Base-by-base conservation (phyloP, 2,113 vertebrate genomes). In the Elgaria multicarinata region DNA sequence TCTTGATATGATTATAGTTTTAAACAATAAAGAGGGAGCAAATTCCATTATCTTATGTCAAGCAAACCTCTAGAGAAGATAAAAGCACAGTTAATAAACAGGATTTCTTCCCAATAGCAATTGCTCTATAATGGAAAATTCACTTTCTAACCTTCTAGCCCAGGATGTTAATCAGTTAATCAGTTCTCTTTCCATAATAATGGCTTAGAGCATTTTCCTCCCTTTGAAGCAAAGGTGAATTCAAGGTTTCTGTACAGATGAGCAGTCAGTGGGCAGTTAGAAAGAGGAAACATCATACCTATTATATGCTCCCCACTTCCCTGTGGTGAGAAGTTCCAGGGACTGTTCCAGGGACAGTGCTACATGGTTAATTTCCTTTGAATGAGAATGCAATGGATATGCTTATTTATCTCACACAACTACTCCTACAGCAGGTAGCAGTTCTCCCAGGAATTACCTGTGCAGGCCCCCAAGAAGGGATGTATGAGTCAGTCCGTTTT, bases 141-240 rank as follows among this genome's bases (percentile, higher is more conserved):
- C 10, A 16, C 55, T 94, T 94, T 92, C 67, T 95, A 92, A 91
- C 87, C 91, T 92, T 92, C 92, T 95, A 33, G 12, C 92, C 8
- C 67, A 69, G 83, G 85, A 89, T 94, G 85, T 89, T 94, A 92
- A 93, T 95, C 79, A 88, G 71, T 92, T 94, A 92, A 94, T 95
- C 90, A 86, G 44, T 82, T 86, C 50, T n/a, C 75, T 86, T 90
- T 87, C 33, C 62, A 26, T 75, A 1, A 46, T 91, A 90, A 42
- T 50, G 90, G 46, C 78, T 93, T 86, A 83, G 83, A 91, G 83
- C 67, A 90, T 36, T 89, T 93, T 90, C 88, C 31, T 88, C 83
- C 80, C 87, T 8, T 20, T 92, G 88, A 87, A 88, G 88, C 88
- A 93, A 90, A 87, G 53, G 8, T n/a, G 91, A 90, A 90, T 2